Percentiles rank a stretch among this genome's conserved stretches.
These are phyloP conservation scores for Cephus sareptanus DNA, from an alignment of 2,888 invertebrate genomes.

Conservation along the genomic window DNA sequence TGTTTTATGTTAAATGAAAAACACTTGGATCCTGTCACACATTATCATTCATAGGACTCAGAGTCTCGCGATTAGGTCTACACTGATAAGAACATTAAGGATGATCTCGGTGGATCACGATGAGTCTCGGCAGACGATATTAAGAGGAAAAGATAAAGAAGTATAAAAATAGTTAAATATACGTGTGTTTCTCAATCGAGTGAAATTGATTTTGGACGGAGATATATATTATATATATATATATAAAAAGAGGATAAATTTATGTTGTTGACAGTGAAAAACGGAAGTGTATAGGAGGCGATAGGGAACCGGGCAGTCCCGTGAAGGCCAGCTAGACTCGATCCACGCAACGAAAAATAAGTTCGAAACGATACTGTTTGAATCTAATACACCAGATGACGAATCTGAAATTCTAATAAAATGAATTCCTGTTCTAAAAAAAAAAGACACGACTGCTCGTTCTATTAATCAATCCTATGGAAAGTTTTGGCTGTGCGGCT, in stretches of 20 bases:
- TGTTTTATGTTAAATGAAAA: background rate
- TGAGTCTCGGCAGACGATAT: background rate
- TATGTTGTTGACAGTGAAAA: conserved; percentile 55
- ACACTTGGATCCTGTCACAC: background rate
- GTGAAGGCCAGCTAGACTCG: conserved; percentile 35
- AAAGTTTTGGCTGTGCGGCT: background rate
- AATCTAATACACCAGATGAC: background rate
- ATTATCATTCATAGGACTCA: background rate
- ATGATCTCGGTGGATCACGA: background rate
- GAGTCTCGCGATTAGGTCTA: background rate
- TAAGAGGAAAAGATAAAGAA: background rate
- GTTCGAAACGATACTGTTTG: conserved; percentile 33
- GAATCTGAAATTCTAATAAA: conserved; percentile 5
- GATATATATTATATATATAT: too few relatives aligned
- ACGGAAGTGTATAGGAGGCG: conserved; percentile 40
- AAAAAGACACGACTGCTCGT: background rate
- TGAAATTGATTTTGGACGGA: background rate
- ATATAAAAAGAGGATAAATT: background rate
- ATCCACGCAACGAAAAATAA: conserved; percentile 45
- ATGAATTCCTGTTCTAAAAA: conserved; percentile 1
- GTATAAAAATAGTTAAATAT: background rate
- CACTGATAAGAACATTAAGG: background rate
- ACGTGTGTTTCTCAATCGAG: background rate
- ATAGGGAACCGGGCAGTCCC: conserved; percentile 38
- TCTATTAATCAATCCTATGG: background rate